Evolutionary conservation across 2,888 invertebrate species (phyloP).

Genomic region (Lampropteryx suffumata): DNA sequence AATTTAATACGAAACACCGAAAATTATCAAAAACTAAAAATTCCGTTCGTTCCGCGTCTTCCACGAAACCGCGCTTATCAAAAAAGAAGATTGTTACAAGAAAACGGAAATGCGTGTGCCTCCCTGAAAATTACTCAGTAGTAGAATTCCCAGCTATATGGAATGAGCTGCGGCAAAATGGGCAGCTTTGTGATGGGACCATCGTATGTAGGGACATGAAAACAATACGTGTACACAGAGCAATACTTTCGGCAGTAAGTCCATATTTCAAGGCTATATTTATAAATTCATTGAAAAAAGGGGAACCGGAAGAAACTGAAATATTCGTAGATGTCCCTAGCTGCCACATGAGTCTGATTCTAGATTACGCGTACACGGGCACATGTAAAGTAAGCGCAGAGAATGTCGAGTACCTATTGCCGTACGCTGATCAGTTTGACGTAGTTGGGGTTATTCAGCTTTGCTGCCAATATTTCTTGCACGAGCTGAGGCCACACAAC

Average conservation of each 20-base stretch:
- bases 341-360: constrained; percentile 84
- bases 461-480: constrained; percentile 86
- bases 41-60: constrained; percentile 74
- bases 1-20: constrained; percentile 81
- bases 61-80: constrained; percentile 68
- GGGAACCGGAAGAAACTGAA: constrained; percentile 83
- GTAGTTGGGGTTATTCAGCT: constrained; percentile 87
- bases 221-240: constrained; percentile 86
- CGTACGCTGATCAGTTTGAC: constrained; percentile 88
- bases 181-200: constrained; percentile 87
- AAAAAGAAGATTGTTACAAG: constrained; percentile 73
- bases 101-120: constrained; percentile 84
- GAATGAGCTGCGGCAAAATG: constrained; percentile 85
- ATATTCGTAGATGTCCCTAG: constrained; percentile 84
- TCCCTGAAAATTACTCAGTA: constrained; percentile 82
- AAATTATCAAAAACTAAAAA: constrained; percentile 81
- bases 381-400: constrained; percentile 84
- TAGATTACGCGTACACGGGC: constrained; percentile 90
- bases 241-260: constrained; percentile 87
- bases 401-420: constrained; percentile 87
- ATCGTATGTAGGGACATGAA: constrained; percentile 85
- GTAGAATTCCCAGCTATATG: constrained; percentile 86
- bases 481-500: constrained; percentile 85
- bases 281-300: constrained; percentile 85
- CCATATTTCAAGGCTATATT: constrained; percentile 89